Conservation (phyloP, 2,888 invertebrate genomes). For the Entomobrya multifasciata region DNA sequence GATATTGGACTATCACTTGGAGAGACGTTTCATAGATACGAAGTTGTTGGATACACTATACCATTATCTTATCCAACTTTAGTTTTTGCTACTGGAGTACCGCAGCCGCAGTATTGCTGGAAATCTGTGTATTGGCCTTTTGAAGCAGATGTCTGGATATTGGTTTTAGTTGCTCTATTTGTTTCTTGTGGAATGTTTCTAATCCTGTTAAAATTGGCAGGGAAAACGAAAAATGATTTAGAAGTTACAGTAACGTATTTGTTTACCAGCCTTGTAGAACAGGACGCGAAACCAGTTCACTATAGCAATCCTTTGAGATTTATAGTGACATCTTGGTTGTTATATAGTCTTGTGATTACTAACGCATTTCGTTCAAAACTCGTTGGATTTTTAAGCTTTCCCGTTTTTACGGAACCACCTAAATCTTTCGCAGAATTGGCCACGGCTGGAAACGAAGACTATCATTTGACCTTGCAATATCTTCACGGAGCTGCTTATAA, state of each 20-base stretch:
- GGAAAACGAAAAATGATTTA: no score
- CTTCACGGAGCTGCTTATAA: constrained; percentile 69
- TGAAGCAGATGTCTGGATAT: not conserved
- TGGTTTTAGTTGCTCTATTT: not conserved
- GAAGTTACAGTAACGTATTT: constrained; percentile 1
- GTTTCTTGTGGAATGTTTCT: not conserved
- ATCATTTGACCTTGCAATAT: constrained; percentile 63
- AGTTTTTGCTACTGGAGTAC: constrained; percentile 55
- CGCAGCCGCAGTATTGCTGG: constrained; percentile 62
- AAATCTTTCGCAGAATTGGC: constrained; percentile 67
- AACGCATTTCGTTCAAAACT: constrained; percentile 75
- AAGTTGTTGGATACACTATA: constrained; percentile 51
- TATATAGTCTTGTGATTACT: constrained; percentile 61
- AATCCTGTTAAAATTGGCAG: not conserved
- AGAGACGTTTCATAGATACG: not conserved
- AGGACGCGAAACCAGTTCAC: not conserved
- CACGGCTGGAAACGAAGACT: constrained; percentile 4
- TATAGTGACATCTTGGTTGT: constrained; percentile 56
- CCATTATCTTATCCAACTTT: constrained; percentile 54
- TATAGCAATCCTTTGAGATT: not conserved
- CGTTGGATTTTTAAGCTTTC: constrained; percentile 70
- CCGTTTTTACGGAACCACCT: constrained; percentile 66
- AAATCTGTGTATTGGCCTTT: constrained; percentile 69
- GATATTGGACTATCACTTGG: constrained; percentile 60
- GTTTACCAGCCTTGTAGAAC: constrained; percentile 10